A percentile compares a stretch with the other conserved stretches of the same genome.
Conservation (phyloP, 2,888 invertebrate species). For the Steromphala cineraria region DNA sequence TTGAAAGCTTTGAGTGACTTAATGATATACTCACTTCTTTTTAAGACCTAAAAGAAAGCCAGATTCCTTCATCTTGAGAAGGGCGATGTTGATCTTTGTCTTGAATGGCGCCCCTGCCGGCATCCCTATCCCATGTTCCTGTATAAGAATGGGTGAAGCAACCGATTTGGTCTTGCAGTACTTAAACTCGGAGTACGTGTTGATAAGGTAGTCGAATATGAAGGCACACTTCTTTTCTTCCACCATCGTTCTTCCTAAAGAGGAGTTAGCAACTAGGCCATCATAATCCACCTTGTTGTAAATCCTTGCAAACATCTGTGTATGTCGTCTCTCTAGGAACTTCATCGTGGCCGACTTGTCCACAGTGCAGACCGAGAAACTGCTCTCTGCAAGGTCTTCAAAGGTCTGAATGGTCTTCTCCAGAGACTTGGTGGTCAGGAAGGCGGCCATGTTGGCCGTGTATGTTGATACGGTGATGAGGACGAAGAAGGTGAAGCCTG, state of each 20-base stretch:
- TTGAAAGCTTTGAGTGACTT: neutral
- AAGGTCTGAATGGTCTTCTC: slow-evolving; percentile 56
- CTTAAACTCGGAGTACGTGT: slow-evolving; percentile 56
- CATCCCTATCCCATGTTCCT: slow-evolving; percentile 68
- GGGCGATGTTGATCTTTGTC: slow-evolving; percentile 61
- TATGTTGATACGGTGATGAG: slow-evolving; percentile 68
- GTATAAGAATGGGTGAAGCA: slow-evolving; percentile 60
- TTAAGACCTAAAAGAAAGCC: slow-evolving; percentile 51
- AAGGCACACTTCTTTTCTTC: slow-evolving; percentile 47
- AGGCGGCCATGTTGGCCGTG: slow-evolving; percentile 70
- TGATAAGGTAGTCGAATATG: slow-evolving; percentile 66
- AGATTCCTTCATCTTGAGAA: slow-evolving; percentile 58
- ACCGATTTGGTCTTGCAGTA: slow-evolving; percentile 58
- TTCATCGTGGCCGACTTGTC: slow-evolving; percentile 62
- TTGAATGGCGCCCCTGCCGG: slow-evolving; percentile 58
- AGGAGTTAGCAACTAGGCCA: slow-evolving; percentile 27
- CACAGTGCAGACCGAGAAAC: slow-evolving; percentile 52
- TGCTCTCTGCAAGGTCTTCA: slow-evolving; percentile 52
- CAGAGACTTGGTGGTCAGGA: slow-evolving; percentile 63
- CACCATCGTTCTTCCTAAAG: slow-evolving; percentile 22
- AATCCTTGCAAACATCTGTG: slow-evolving; percentile 42
- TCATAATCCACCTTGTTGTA: slow-evolving; percentile 42
- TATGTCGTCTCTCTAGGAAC: slow-evolving; percentile 42
- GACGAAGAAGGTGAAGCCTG: slow-evolving; percentile 67
- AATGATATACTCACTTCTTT: slow-evolving; percentile 51